Evolutionary conservation across 2,888 invertebrate species (phyloP), one percentile per base, ranked within the genome.

Genomic region (Apodemia zela): DNA sequence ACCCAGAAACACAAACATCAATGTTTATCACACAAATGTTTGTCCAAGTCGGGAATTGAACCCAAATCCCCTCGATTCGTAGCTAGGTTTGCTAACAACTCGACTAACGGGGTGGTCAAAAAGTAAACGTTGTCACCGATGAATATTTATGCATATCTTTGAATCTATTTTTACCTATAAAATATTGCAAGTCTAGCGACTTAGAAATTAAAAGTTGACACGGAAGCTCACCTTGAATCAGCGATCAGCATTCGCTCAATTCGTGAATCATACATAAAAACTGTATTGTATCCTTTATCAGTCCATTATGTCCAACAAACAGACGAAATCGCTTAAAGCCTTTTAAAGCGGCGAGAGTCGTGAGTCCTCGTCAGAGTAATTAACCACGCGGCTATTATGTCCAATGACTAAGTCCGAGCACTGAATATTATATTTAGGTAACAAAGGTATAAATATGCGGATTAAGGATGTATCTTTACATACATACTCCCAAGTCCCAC

Each of bases 241-340:
- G 15, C 54, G 25, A 25, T 54, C 54, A 25, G 54, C 54, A 54
- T 15, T 54, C 54, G 54, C 54, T 54, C 54, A 54, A 11, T 54
- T 54, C 54, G 54, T 62, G 58, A 58, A 64, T 65, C 64, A 63
- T 21, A 62, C 60, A 62, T 65, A 63, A 76, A 75, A 75, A 73
- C 65, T 73, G 47, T 63, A 82, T 82, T 79, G 80, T 84, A 79
- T 83, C 79, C 75, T 81, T 86, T 87, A 89, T 89, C 89, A 84
- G 84, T 85, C 89, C 89, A 89, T 89, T 89, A 90, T 84, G 80
- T n/a, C 79, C 70, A 71, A 73, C 78, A 78, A 86, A 87, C 84
- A 87, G 89, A 89, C 87, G 88, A 85, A 80, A 77, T 81, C 78
- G 82, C 82, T 88, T 88, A 85, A 88, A 87, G 83, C 87, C 85